Base-by-base conservation (phyloP, 1,140 invertebrate species). In the Notospermus geniculatus region DNA sequence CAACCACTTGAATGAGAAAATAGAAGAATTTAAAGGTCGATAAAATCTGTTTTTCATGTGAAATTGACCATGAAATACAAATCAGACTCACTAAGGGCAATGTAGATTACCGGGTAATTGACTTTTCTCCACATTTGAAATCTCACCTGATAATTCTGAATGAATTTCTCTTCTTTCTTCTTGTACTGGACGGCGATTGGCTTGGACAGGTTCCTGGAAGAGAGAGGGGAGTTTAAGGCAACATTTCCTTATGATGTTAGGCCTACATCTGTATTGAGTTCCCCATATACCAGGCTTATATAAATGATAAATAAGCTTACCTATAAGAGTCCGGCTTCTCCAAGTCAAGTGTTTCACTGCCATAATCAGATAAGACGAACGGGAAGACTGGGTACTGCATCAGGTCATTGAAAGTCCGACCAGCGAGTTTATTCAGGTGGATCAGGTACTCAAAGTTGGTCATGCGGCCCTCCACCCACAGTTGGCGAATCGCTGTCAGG, bases 391-490 rank as follows among this genome's bases (percentile, higher is more conserved):
- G 95, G 82, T 97, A 97, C 78, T 97, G 94, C 86, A 87, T 87
- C 17, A 97, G 84, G 83, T 97, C 94, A 78, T 95, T 95, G 81
- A 94, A 97, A 1, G 92, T 91, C 41, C 93, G 85, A 0, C 93
- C 94, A n/a, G 91, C 90, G 46, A 78, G 66, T 60, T 80, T 82
- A 64, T 82, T 83, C 9, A 83, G 83, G 43, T 89, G 87, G 76
- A 88, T 94, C 56, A 95, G 83, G 77, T 97, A 97, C 74, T 96
- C 92, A 88, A 92, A 97, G 82, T 97, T 97, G 17, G 92, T 95
- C 27, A 97, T 85, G 2, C 83, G 75, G 0, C 92, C 90, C 66
- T 87, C 88, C 54, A 90, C 83, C 93, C 94, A 97, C 36, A 88
- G 72, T 30, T 87, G 80, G 36, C 87, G 84, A 17, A 87, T 79